Evolutionary conservation across 1,140 invertebrate genomes (phyloP), one percentile per base, ranked within the genome.

Genomic region (Agrypnia vestita): DNA sequence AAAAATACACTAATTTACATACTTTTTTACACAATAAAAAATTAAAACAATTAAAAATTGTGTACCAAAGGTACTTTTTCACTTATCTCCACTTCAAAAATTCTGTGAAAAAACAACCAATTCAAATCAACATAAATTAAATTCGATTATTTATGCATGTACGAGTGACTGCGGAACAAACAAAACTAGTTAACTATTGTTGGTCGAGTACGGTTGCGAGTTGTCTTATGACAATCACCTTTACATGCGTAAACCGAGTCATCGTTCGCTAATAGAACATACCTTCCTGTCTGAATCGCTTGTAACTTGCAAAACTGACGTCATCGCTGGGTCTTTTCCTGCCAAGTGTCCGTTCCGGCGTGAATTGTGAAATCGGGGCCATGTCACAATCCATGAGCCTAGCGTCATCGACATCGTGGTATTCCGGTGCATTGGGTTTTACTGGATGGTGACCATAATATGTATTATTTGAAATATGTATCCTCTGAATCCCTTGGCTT

Each of bases 331-430:
- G n/a, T 56, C 77, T 79, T 64, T 79, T 79, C 43, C 77, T 79
- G 77, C 69, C 69, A 49, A 74, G 55, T 69, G 69, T 21, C 49
- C 76, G 76, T 78, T 78, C 76, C 62, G 75, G 47, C 12, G 76
- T 13, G 21, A 21, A 53, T 55, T 69, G 71, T 46, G 77, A 73
- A 64, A 79, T 79, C 43, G 67, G 69, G 46, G 69, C 15, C 77
- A 79, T 79, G 44, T 79, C 77, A 55, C 77, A 79, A 79, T 79
- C 77, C 77, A 79, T 79, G 12, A 43, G 19, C 51, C 77, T 73
- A 21, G 76, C 13, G 35, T 78, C 69, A 47, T 73, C 77, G 44
- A 25, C 21, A 44, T 59, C 59, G 43, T 79, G 51, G 43, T 53
- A 15, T 10, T n/a, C 53, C 7, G 25, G 1, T 17, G 21, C 44